Evolutionary conservation across 2,797 vertebrate genomes (phyloP).

Genomic region (Sternotherus odoratus): DNA sequence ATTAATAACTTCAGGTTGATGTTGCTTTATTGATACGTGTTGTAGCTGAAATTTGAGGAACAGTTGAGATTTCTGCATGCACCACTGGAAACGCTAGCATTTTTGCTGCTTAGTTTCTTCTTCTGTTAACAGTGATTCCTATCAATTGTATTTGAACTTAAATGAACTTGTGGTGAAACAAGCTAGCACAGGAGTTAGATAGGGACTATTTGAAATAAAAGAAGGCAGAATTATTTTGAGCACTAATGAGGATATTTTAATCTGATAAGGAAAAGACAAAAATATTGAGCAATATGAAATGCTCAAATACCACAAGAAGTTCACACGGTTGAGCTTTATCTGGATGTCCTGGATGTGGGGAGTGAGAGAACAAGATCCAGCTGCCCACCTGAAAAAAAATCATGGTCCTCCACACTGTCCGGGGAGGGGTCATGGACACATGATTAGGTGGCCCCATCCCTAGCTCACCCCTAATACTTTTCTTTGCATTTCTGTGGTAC

Average conservation of each 20-base stretch:
- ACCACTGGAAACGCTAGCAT: conserved; percentile 46
- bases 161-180: conserved; percentile 54
- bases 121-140: conserved; percentile 59
- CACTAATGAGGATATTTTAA: not conserved
- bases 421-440: not conserved
- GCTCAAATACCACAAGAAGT: not conserved
- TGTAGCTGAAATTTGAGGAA: conserved; percentile 51
- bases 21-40: conserved; percentile 21
- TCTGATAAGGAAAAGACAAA: not conserved
- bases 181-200: conserved; percentile 35
- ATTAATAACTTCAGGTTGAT: conserved; percentile 46
- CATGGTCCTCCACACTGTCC: not conserved
- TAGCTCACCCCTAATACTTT: not conserved
- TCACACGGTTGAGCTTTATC: not conserved
- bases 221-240: not conserved
- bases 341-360: not conserved
- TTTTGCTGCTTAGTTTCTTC: conserved; percentile 56
- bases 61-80: conserved; percentile 21
- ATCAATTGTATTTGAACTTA: conserved; percentile 62
- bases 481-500: not conserved
- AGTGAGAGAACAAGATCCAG: not conserved
- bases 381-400: not conserved
- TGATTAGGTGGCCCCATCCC: not conserved
- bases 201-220: conserved; percentile 48
- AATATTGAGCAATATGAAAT: not conserved